Evolutionary conservation across 1,140 invertebrate species (phyloP), one percentile per base, ranked within the genome.

Genomic region (Euwallacea similis): DNA sequence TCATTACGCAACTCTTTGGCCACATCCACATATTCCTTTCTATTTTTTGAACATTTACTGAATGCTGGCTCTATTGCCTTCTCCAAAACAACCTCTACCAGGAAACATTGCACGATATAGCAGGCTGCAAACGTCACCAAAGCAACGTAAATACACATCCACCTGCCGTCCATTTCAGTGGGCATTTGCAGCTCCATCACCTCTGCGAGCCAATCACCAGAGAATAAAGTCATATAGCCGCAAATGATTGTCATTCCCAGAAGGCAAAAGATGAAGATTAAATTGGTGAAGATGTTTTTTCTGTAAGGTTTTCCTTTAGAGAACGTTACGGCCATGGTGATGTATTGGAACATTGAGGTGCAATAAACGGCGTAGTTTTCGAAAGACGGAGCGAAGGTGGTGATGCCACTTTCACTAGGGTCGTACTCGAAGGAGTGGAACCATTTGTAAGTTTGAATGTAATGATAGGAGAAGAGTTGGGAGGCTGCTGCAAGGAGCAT

Each of bases 261-360:
- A 7, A 95, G 79, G 33, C 89, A 88, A 0, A 84, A 75, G 46
- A 91, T 86, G 1, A 93, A 87, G 1, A 87, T 82, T 67, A 80
- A 84, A 79, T 98, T 98, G 0, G 91, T 94, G 58, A 90, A 90
- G 0, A 98, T 87, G 0, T 91, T 86, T 78, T 90, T 89, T 33
- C 97, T 85, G 78, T 96, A 98, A 0, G 97, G 97, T 42, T 90
- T 89, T 0, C 96, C 96, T 76, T 93, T 92, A 0, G 94, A 95
- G 81, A 96, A 98, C 7, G 93, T 89, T 73, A 98, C 86, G 0
- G 94, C 93, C 76, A 97, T 84, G 11, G 89, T 93, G 33, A 98
- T 92, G 79, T 98, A 99, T 78, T 98, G 97, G 78, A 96, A 98
- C 77, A 91, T 90, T 0, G 95, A 96, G 2, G 96, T 84, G 0